Evolutionary conservation across 2,797 vertebrate species (phyloP).

Genomic region (Enteromius afrohamiltoni): DNA sequence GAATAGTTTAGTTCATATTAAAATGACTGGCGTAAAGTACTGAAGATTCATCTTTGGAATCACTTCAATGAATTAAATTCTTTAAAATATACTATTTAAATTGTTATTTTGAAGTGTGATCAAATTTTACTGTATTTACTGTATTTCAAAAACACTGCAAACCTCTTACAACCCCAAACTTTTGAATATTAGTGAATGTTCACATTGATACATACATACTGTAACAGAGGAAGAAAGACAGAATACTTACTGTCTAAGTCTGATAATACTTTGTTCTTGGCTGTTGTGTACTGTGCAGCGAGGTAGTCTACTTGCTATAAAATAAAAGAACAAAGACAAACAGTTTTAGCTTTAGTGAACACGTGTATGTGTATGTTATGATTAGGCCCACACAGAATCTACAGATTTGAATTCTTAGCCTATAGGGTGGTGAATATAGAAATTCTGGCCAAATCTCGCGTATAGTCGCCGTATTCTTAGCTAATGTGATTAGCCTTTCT

Average conservation of each 20-base stretch:
- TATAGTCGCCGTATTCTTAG: no score
- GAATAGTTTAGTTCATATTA: not conserved
- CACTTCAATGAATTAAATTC: not conserved
- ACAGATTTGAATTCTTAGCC: not conserved
- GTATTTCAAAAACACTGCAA: not conserved
- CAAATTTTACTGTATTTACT: not conserved
- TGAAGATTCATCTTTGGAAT: not conserved
- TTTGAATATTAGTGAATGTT: not conserved
- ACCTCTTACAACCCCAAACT: not conserved
- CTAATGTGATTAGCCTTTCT: not conserved
- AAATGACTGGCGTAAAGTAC: not conserved
- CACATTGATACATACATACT: not conserved
- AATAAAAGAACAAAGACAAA: constrained; percentile 47
- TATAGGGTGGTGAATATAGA: no score
- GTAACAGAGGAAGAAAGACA: not conserved
- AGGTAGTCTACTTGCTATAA: constrained; percentile 92
- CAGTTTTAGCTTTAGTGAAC: not conserved
- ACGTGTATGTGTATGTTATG: constrained; percentile 6
- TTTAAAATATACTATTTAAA: not conserved
- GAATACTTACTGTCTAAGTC: constrained; percentile 90
- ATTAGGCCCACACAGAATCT: not conserved
- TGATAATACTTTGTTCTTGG: constrained; percentile 89
- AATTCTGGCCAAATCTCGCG: no score
- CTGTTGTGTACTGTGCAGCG: constrained; percentile 84
- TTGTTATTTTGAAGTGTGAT: not conserved